Evolutionary conservation across 2,888 invertebrate genomes (phyloP), one percentile per base, ranked within the genome.

Genomic region (Hesperia comma): DNA sequence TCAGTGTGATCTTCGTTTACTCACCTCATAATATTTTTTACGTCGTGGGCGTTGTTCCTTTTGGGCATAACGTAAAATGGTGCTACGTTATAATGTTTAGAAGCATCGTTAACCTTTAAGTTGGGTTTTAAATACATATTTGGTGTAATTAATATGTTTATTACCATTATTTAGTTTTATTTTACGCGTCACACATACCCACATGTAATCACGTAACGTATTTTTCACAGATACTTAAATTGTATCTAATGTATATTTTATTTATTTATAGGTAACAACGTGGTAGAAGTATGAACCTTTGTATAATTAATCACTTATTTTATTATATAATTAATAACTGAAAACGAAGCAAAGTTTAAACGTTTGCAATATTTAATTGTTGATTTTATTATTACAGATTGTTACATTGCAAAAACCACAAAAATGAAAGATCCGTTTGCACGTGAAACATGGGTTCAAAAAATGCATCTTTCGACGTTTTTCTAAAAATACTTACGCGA

Each of bases 401-500:
- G 2, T 37, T 37, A 26, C 5, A 26, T 8, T 37, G 8, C 12
- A 12, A 12, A 8, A 10, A 10, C 1, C 10, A 37, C 37, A 37
- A 37, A 37, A 8, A 12, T 26, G 26, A 37, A 37, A 37, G 10
- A 12, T 26, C 3, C 26, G 26, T 26, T 26, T 26, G 5, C 3
- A 26, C 26, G 5, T 26, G 26, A 26, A 26, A 26, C 3, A 26
- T 2, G 5, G 26, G 26, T 26, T 26, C 26, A 26, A 41, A 8
- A 41, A 41, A 41, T n/a, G 10, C 41, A n/a, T 46, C 0, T 46
- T 2, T 46, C 12, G 2, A 1, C 1, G 2, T 8, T 61, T 21
- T n/a, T 51, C 8, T 5, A 53, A 55, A 53, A 26, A 74, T 92
- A 95, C 94, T 95, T 83, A 95, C 94, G 94, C 94, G 85, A 94